phyloP scores from a whole-genome alignment of 1,140 invertebrate species.

The Leptinotarsa defecta region DNA sequence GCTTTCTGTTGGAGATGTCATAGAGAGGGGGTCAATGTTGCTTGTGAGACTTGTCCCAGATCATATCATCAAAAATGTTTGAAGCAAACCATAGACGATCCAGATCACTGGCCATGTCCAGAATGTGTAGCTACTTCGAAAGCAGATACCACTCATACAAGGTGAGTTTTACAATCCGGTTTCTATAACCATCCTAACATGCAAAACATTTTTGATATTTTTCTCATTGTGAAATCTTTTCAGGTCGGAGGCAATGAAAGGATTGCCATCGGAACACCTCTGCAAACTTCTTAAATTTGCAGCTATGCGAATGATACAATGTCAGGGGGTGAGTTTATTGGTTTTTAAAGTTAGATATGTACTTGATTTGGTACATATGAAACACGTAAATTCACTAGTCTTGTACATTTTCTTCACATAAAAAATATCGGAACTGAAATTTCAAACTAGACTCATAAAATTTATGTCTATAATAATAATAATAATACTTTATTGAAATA shows the following conservation, averaged over 20 bases:
- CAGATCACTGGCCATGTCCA: constrained; percentile 80
- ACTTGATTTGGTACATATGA: no score
- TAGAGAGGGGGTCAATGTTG: constrained; percentile 66
- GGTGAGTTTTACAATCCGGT: constrained; percentile 37
- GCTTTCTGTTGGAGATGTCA: constrained; percentile 90
- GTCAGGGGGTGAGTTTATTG: constrained; percentile 67
- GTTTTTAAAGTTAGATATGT: no score
- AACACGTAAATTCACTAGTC: no score
- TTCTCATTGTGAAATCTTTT: constrained; percentile 44
- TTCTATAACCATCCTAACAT: no score
- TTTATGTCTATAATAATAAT: no score
- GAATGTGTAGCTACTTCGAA: constrained; percentile 82
- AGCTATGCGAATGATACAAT: constrained; percentile 72
- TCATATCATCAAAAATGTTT: constrained; percentile 83
- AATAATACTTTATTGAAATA: no score
- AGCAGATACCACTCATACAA: constrained; percentile 74
- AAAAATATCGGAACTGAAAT: no score
- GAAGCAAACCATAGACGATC: constrained; percentile 60
- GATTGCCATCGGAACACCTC: constrained; percentile 72
- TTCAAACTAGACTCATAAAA: no score
- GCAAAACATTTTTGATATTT: no score
- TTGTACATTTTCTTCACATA: no score
- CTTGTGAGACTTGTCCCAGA: constrained; percentile 83
- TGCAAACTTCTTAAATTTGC: constrained; percentile 76
- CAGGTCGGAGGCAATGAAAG: constrained; percentile 73